Evolutionary conservation across 2,113 vertebrate species (phyloP), one percentile per base, ranked within the genome.

Genomic region (Pao palembangensis): DNA sequence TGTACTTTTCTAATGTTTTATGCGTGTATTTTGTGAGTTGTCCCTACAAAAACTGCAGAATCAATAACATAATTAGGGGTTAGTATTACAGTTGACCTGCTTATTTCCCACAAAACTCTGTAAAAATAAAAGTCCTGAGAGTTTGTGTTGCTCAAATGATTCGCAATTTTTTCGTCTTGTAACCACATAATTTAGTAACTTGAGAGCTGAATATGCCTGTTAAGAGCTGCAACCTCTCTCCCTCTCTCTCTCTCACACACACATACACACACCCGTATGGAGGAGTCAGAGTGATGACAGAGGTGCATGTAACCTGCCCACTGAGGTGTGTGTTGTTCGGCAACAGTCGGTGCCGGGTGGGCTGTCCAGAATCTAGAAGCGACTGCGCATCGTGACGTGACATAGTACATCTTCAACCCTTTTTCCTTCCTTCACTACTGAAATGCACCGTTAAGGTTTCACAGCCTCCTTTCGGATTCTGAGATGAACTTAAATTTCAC

Each of bases 401-500:
- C 25, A n/a, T n/a, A 28, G 25, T 3, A 73, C 71, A 31, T n/a
- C 68, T 54, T 41, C 10, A 51, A 56, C 6, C 55, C 51, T 6
- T 49, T 68, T 68, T 71, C 71, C 82, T 78, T 75, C 64, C 69
- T 58, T 76, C 78, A 71, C 73, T 58, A 58, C 0, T 82, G 94
- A 93, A 85, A 98, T 96, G 95, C 85, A 82, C 79, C 91, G 85
- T 59, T 93, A 91, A 88, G 85, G 82, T 85, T 75, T 82, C 88
- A 71, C 66, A 80, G 89, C 87, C 69, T 83, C 74, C 76, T 61
- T 75, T 88, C 80, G 89, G 89, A 91, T 90, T 80, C 87, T 95
- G 95, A 96, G 92, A 99, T 99, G 97, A 96, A 93, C 89, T 86
- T 93, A 88, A 92, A 89, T 90, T 90, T 91, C 90, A 93, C 90